A percentile compares a stretch with the other conserved stretches of the same genome.
Evolutionary conservation across 2,113 vertebrate genomes (phyloP).

Genomic region (Crotalus horridus): DNA sequence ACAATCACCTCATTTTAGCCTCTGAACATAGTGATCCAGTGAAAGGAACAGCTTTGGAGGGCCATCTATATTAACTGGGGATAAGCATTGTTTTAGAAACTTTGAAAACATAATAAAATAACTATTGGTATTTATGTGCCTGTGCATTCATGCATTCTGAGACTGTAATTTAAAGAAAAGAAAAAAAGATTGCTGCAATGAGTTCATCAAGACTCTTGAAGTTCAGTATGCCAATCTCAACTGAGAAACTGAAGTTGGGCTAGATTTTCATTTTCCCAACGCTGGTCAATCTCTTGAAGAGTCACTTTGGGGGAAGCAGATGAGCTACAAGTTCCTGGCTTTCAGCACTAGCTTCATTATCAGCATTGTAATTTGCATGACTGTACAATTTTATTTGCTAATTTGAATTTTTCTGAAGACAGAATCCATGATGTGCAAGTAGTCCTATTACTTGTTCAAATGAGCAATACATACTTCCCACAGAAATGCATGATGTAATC

Average conservation of each 20-base stretch:
- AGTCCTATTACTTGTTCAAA: not conserved
- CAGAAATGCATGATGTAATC: not conserved
- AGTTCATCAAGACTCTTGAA: not conserved
- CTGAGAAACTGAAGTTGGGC: not conserved
- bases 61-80: not conserved
- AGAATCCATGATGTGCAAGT: not conserved
- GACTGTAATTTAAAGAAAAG: not conserved
- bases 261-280: not conserved
- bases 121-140: not conserved
- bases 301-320: not conserved
- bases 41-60: not conserved
- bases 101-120: not conserved
- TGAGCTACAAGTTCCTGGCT: not conserved
- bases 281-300: not conserved
- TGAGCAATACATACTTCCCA: not conserved
- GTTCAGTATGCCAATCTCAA: not conserved
- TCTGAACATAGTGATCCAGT: not conserved
- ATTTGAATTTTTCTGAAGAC: not conserved
- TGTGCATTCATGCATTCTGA: not conserved
- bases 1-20: not conserved
- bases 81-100: not conserved
- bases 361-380: not conserved
- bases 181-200: not conserved
- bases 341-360: not conserved
- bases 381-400: not conserved